These are phyloP conservation scores for Clavelina lepadiformis DNA, from an alignment of 23 tunicate species.

Conservation along the genomic window DNA sequence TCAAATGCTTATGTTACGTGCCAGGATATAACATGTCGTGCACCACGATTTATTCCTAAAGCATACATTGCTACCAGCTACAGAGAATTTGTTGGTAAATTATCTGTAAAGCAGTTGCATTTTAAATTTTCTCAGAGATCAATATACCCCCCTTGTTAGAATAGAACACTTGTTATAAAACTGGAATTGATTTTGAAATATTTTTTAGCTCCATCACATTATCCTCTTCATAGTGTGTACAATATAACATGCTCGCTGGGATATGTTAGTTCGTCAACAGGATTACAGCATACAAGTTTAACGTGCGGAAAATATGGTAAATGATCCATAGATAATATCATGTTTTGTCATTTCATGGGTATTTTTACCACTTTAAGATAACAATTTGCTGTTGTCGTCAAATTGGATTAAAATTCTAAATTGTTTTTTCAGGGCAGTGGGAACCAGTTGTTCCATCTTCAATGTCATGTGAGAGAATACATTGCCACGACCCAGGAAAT, in stretches of 20 bases:
- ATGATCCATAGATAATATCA: not conserved
- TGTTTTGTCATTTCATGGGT: not conserved
- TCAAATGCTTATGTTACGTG: slow-evolving; percentile 8
- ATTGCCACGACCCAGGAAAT: slow-evolving; percentile 63
- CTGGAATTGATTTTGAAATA: no score
- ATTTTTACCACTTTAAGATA: no score
- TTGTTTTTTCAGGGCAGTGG: slow-evolving; percentile 55
- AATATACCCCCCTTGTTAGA: no score
- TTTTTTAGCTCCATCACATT: slow-evolving; percentile 20
- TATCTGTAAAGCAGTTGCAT: no score
- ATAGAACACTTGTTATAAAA: no score
- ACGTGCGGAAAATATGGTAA: no score
- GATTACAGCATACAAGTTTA: not conserved
- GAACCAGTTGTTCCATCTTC: slow-evolving; percentile 16
- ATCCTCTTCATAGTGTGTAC: slow-evolving; percentile 2
- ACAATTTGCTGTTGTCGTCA: no score
- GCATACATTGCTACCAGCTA: slow-evolving; percentile 5
- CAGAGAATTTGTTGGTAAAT: not conserved
- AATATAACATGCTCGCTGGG: slow-evolving; percentile 38
- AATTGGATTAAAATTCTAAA: no score
- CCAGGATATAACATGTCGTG: slow-evolving; percentile 21
- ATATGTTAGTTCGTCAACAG: slow-evolving; percentile 16
- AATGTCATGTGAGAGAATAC: slow-evolving; percentile 20
- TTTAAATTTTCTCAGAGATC: no score
- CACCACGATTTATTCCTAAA: slow-evolving; percentile 14